Conservation (phyloP, 2,113 vertebrate genomes). For the Coptodon bakossiorum region DNA sequence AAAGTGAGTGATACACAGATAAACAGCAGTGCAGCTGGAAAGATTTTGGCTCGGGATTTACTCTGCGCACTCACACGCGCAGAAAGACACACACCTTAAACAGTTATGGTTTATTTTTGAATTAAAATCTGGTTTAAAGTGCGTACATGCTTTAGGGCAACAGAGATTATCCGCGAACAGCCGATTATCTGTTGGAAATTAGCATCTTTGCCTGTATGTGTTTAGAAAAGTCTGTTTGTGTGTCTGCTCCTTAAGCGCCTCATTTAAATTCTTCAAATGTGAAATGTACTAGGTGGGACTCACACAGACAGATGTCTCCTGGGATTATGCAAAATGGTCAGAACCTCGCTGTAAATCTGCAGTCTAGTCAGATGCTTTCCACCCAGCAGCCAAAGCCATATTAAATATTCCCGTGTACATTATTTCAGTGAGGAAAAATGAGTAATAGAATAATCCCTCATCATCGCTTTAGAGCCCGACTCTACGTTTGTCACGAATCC, state of each 20-base stretch:
- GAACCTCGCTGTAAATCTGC: constrained; percentile 17
- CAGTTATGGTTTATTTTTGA: neutral
- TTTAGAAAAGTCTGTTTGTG: neutral
- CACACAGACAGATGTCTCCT: constrained; percentile 28
- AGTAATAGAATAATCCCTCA: constrained; percentile 37
- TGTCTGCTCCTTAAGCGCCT: neutral
- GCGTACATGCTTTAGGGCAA: neutral
- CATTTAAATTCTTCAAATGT: constrained; percentile 33
- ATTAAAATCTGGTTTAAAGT: constrained; percentile 11
- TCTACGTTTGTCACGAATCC: neutral
- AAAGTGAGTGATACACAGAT: neutral
- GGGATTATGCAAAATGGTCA: constrained; percentile 49
- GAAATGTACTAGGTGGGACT: constrained; percentile 25
- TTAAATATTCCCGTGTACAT: constrained; percentile 2
- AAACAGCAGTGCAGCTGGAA: neutral
- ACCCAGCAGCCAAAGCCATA: neutral
- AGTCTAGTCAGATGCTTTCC: constrained; percentile 24
- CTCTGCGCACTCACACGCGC: neutral
- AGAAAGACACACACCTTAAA: neutral
- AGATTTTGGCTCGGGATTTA: neutral
- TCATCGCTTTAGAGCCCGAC: neutral
- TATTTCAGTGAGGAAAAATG: constrained; percentile 1
- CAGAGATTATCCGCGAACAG: constrained; percentile 6
- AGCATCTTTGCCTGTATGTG: neutral
- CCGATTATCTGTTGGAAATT: constrained; percentile 4